Evolutionary conservation across 2,888 invertebrate species (phyloP), one percentile per base, ranked within the genome.

Genomic region (Cheilosia variabilis): DNA sequence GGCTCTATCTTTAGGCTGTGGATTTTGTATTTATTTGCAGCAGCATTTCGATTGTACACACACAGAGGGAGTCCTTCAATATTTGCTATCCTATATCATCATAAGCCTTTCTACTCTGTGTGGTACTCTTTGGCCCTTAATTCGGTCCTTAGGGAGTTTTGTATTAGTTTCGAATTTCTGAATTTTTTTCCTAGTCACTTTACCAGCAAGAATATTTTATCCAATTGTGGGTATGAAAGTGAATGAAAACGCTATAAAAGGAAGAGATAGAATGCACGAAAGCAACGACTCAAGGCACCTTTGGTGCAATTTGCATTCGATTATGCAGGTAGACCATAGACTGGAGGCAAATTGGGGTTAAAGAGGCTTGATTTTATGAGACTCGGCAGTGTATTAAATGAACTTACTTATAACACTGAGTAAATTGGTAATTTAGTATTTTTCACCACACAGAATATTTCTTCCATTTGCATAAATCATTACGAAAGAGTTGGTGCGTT

Each of bases 231-330:
- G 15, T 7, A 47, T 10, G 34, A 53, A 24, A 75, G 22, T 27
- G 43, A 47, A 52, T 53, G 50, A 55, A 50, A 69, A 52, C 9
- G 47, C 7, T 9, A 3, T 47, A 9, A 19, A 19, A 17, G 27
- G 24, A 5, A 41, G 37, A 55, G 37, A 24, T 13, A 1, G 43
- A 34, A 65, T 31, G 15, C 34, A 57, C 52, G 53, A 45, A 66
- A 41, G 50, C 66, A 52, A 43, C 43, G 47, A 45, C 69, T 62
- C 66, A 41, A 37, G 45, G 66, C 68, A 68, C 52, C 78, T 78
- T 62, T 57, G 50, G 50, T 68, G 68, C 68, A 69, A 83, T 78
- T 73, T 68, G 68, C 68, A 83, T 83, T 73, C 63, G 79, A 79
- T 79, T 80, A 84, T 79, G 75, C 66, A 27, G 66, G 55, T 41